Percentiles rank a stretch among this genome's conserved stretches.
Evolutionary conservation across 2,113 vertebrate genomes (phyloP).

Genomic region (Sialia sialis): DNA sequence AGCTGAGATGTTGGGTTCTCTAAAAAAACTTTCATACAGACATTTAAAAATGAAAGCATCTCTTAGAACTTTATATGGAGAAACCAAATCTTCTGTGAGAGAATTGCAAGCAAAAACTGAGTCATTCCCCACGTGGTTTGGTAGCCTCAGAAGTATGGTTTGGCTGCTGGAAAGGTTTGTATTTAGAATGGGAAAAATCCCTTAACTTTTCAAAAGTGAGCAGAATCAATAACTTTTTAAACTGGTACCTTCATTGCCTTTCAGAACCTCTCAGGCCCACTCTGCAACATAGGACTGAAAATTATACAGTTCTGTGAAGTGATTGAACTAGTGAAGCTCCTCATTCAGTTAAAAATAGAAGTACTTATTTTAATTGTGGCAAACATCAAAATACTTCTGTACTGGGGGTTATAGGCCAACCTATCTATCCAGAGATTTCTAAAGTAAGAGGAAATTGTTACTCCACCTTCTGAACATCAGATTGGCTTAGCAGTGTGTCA

Average conservation of each 20-base stretch:
- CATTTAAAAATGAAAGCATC: neutral
- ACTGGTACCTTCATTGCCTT: neutral
- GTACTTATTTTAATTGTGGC: neutral
- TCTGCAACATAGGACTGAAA: neutral
- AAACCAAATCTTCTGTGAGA: neutral
- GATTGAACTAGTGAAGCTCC: neutral
- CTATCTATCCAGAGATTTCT: rapidly evolving
- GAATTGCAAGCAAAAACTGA: neutral
- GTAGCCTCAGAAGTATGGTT: neutral
- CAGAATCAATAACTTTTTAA: neutral
- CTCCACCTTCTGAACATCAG: neutral
- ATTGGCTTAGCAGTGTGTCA: neutral
- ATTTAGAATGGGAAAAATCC: neutral
- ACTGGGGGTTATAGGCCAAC: neutral
- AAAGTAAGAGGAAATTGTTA: neutral
- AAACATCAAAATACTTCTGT: neutral
- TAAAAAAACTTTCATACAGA: neutral
- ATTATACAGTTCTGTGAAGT: neutral
- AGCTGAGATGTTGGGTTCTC: neutral
- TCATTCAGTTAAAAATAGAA: neutral
- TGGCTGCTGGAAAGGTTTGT: neutral
- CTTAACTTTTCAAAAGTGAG: neutral
- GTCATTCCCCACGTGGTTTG: rapidly evolving
- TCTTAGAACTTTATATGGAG: neutral
- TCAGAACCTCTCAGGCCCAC: neutral